A percentile compares a stretch with the other conserved stretches of the same genome.
Conservation (phyloP, 2,888 invertebrate species). For the Helleia helle region DNA sequence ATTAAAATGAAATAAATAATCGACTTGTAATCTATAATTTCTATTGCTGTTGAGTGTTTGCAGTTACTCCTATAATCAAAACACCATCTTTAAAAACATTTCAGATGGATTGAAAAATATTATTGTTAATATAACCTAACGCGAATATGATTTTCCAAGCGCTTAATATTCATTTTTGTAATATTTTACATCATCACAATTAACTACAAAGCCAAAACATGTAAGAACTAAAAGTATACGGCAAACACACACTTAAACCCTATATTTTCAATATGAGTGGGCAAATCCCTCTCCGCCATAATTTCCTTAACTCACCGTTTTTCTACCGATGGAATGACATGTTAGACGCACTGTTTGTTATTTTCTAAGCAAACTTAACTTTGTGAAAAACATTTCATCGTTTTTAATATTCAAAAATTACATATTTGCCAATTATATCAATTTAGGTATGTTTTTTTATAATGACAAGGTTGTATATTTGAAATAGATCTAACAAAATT, state of each 20-base stretch:
- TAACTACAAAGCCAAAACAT: slow-evolving; percentile 18
- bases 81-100: too few relatives aligned
- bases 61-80: too few relatives aligned
- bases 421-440: neutral
- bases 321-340: slow-evolving; percentile 68
- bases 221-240: slow-evolving; percentile 53
- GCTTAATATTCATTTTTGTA: slow-evolving; percentile 4
- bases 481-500: slow-evolving; percentile 10
- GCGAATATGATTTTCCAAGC: slow-evolving; percentile 7
- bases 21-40: too few relatives aligned
- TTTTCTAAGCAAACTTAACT: slow-evolving; percentile 57
- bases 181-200: slow-evolving; percentile 12
- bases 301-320: slow-evolving; percentile 70
- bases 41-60: too few relatives aligned
- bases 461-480: neutral
- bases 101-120: slow-evolving; percentile 9
- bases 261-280: slow-evolving; percentile 54
- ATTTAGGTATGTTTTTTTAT: neutral
- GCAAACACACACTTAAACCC: slow-evolving; percentile 62
- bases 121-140: neutral
- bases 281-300: slow-evolving; percentile 74
- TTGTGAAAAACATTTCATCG: slow-evolving; percentile 1
- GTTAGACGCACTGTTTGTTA: slow-evolving; percentile 45
- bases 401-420: neutral
- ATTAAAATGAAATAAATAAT: too few relatives aligned